phyloP scores from a whole-genome alignment of 2,113 vertebrate genomes.

The Toxotes jaculatrix region DNA sequence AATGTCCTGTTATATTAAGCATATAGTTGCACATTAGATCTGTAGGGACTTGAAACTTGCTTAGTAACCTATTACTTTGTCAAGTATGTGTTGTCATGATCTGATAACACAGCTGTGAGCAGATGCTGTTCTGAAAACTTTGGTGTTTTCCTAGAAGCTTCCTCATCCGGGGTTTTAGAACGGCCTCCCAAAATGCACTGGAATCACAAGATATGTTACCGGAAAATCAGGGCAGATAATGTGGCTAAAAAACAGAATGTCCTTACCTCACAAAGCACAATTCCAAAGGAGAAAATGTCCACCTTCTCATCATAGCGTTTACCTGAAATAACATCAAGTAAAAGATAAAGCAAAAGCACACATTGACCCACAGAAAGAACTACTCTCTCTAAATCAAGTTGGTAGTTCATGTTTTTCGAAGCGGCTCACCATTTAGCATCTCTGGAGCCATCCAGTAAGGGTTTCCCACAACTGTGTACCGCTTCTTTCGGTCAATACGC shows the following conservation, averaged over 20 bases:
- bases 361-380: not conserved
- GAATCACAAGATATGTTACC: not conserved
- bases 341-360: constrained; percentile 1
- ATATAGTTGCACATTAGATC: not conserved
- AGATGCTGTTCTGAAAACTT: not conserved
- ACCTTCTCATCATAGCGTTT: constrained; percentile 98
- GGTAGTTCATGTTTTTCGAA: not conserved
- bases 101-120: not conserved
- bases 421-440: constrained; percentile 93
- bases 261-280: constrained; percentile 96
- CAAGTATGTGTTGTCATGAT: not conserved
- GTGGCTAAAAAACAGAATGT: too few species aligned
- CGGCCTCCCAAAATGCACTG: not conserved
- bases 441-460: constrained; percentile 99
- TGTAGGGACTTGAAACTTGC: not conserved
- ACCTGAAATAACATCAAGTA: constrained; percentile 81
- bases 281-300: constrained; percentile 98
- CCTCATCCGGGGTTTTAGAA: not conserved
- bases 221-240: constrained; percentile 9
- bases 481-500: constrained; percentile 93
- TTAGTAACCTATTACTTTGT: not conserved
- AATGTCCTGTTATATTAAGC: not conserved
- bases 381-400: not conserved
- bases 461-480: constrained; percentile 97
- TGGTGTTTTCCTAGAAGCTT: not conserved